These are phyloP conservation scores for Notocelia uddmanniana DNA, from an alignment of 2,888 invertebrate genomes.

Conservation along the genomic window DNA sequence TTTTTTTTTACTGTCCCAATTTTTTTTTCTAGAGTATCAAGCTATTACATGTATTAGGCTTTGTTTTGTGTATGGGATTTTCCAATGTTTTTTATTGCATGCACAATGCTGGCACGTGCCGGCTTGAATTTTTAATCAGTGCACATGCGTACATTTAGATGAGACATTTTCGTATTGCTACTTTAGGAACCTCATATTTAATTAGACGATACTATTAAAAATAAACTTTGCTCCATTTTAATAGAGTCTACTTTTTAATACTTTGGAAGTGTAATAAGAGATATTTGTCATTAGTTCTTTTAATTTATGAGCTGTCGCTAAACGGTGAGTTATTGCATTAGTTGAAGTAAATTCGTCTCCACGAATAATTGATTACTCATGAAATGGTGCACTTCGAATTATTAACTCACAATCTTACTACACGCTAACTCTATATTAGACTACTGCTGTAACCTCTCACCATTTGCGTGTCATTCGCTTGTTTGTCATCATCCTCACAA, in stretches of 20 bases:
- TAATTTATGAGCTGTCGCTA: constrained; percentile 25
- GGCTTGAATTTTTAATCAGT: not conserved
- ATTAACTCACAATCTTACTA: not conserved
- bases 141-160: constrained; percentile 9
- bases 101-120: not conserved
- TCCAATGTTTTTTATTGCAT: not conserved
- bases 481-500: too few species aligned
- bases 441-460: too few species aligned
- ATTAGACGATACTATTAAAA: not conserved
- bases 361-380: constrained; percentile 26
- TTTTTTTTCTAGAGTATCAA: not conserved
- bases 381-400: constrained; percentile 13
- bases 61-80: not conserved
- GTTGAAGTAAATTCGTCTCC: constrained; percentile 6
- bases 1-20: too few species aligned
- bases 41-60: not conserved
- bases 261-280: not conserved
- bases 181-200: not conserved
- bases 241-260: not conserved
- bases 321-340: constrained; percentile 34
- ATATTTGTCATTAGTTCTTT: not conserved
- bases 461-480: too few species aligned
- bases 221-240: not conserved
- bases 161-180: not conserved
- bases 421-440: too few species aligned